A percentile compares a stretch with the other conserved stretches of the same genome.
Evolutionary conservation across 2,113 vertebrate genomes (phyloP).

Genomic region (Dromiciops gliroides): DNA sequence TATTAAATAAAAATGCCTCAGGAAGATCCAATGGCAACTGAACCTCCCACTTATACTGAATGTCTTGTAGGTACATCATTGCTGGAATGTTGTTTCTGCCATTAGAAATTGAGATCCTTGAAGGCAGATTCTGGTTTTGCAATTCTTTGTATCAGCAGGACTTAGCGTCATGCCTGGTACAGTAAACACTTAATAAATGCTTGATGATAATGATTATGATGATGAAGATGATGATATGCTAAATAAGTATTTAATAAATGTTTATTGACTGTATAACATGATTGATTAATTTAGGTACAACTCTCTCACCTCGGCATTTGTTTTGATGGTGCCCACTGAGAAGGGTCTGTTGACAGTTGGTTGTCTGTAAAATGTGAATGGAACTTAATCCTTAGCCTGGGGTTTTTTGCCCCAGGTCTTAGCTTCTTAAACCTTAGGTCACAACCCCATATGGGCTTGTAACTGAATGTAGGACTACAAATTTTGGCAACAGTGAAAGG

Average conservation of each 20-base stretch:
- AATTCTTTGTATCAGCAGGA: background rate
- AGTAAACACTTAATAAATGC: background rate
- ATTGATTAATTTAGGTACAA: background rate
- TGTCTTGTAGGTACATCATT: background rate
- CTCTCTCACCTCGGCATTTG: background rate
- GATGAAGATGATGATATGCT: background rate
- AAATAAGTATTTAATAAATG: background rate
- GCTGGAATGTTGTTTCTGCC: background rate
- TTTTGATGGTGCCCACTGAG: background rate
- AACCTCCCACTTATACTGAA: background rate
- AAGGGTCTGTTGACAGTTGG: background rate
- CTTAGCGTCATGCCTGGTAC: background rate
- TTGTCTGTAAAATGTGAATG: background rate
- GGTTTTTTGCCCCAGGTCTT: too few relatives aligned
- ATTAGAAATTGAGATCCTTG: background rate
- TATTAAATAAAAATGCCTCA: too few relatives aligned
- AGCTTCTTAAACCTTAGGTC: too few relatives aligned
- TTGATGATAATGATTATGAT: too few relatives aligned
- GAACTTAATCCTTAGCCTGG: background rate
- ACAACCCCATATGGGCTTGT: too few relatives aligned
- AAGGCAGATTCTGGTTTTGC: background rate
- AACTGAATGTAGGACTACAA: too few relatives aligned
- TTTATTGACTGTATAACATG: background rate
- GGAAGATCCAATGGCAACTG: too few relatives aligned
- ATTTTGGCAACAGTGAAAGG: too few relatives aligned